Base-by-base conservation (phyloP, 2,797 vertebrate genomes). In the Knipowitschia caucasica region DNA sequence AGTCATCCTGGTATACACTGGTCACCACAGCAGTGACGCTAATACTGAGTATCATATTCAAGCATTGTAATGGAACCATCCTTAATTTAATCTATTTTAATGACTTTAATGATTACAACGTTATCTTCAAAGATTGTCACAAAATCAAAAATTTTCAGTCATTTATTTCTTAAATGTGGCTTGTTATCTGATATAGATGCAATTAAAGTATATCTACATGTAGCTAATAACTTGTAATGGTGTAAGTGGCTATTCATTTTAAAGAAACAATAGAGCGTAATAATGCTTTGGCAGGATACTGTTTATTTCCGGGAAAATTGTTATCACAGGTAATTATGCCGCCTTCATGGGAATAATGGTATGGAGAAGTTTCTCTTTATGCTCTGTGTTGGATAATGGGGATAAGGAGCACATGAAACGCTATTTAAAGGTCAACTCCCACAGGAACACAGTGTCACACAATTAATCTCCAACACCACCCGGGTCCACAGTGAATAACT, bases 261-360 rank as follows among this genome's bases (percentile, higher is more conserved):
- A 5, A 4, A 9, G 18, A 7, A 12, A 2, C 12, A 15, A 33
- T 50, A 56, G 68, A 53, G 0, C 0, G 66, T 79, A 72, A 84
- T 77, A 56, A 27, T 57, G 58, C 45, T 62, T 78, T 65, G 64
- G 64, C 65, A 43, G 40, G 63, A 67, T 56, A 46, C 68, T 47
- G 51, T 50, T 56, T 59, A 58, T 55, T 49, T 50, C 56, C 59
- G 84, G 75, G 36, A 54, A 71, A 85, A 85, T 85, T 83, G 4
- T 59, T 72, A 68, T 62, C n/a, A 47, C 21, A 63, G 52, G 50
- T 82, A 82, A 83, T 88, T 75, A 61, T 57, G 47, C 35, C 45
- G 55, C 55, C 62, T 70, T 76, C 64, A 49, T 53, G 51, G 29
- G 46, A 44, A 31, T 33, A 38, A 11, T 53, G 38, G n/a, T 11